phyloP scores from a whole-genome alignment of 2,797 vertebrate genomes.

The Heterohyrax brucei region DNA sequence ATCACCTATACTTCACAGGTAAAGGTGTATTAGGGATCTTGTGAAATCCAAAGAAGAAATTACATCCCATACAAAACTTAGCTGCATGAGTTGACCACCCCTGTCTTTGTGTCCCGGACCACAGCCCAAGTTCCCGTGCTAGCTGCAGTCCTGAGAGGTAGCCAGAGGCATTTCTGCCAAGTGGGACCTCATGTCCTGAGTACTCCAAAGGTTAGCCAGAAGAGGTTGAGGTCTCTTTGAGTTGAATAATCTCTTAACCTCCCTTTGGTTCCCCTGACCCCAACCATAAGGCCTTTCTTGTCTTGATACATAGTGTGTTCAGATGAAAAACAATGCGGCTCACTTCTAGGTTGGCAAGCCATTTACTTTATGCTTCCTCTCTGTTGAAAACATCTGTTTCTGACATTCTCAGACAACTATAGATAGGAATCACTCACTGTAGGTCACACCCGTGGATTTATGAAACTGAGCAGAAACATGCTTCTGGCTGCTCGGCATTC shows the following conservation, averaged over 20 bases:
- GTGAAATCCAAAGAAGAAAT: not conserved
- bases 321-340: slow-evolving; percentile 82
- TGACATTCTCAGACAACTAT: not conserved
- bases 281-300: slow-evolving; percentile 81
- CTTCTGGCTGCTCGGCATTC: not conserved
- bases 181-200: slow-evolving; percentile 69
- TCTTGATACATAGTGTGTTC: slow-evolving; percentile 86
- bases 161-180: slow-evolving; percentile 78
- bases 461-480: fast-evolving
- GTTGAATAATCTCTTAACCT: slow-evolving; percentile 81
- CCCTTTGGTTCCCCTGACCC: slow-evolving; percentile 70
- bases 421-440: not conserved
- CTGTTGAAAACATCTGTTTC: slow-evolving; percentile 71
- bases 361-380: slow-evolving; percentile 70
- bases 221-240: slow-evolving; percentile 85
- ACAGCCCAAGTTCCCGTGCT: not conserved
- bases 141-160: slow-evolving; percentile 63
- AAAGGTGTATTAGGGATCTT: not conserved
- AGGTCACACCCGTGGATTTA: not conserved
- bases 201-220: slow-evolving; percentile 75
- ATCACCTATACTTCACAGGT: not conserved
- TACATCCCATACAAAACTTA: not conserved
- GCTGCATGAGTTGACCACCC: not conserved
- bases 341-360: slow-evolving; percentile 71
- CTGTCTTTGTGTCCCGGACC: not conserved